Base-by-base conservation (phyloP, 2,113 vertebrate genomes). In the Tachuris rubrigastra region DNA sequence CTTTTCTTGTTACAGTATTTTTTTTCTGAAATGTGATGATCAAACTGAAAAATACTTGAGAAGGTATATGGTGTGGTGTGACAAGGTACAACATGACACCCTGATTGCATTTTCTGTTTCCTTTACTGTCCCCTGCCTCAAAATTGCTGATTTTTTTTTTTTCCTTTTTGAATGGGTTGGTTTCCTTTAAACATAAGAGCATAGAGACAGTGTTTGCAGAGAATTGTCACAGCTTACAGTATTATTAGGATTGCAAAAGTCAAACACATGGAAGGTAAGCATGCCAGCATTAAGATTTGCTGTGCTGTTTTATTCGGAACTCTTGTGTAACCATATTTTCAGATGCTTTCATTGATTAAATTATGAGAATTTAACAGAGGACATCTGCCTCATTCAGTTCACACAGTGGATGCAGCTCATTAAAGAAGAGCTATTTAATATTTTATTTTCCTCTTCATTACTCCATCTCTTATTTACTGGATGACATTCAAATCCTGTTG, bases 301-400 rank as follows among this genome's bases (percentile, higher is more conserved):
- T 84, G 39, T 86, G 75, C 46, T 31, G 4, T 31, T 80, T 79
- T 92, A 59, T 88, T 84, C 65, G 55, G 42, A 60, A 30, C 47
- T 68, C 33, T 93, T 83, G 30, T 84, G 42, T 89, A 79, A 82
- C 49, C 1, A 0, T 91, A 55, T 88, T 80, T 87, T 95, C 78
- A 85, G 62, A 93, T 90, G 66, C 39, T 93, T 84, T 63, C 56
- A 90, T 86, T 93, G 90, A 67, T 97, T 93, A 77, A 94, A 53
- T 82, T 87, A 56, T 1, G 1, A 76, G 55, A 79, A 67, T 69
- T 88, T 80, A 89, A 55, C 44, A 75, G 74, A 91, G 67, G 79
- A 83, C 91, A 93, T 91, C 82, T 96, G 91, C 87, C 78, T 93
- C 72, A 67, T 96, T 95, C 71, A 88, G 10, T 94, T 94, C 78